These are phyloP conservation scores for Trematomus bernacchii DNA, from an alignment of 2,797 vertebrate species.

Conservation along the genomic window DNA sequence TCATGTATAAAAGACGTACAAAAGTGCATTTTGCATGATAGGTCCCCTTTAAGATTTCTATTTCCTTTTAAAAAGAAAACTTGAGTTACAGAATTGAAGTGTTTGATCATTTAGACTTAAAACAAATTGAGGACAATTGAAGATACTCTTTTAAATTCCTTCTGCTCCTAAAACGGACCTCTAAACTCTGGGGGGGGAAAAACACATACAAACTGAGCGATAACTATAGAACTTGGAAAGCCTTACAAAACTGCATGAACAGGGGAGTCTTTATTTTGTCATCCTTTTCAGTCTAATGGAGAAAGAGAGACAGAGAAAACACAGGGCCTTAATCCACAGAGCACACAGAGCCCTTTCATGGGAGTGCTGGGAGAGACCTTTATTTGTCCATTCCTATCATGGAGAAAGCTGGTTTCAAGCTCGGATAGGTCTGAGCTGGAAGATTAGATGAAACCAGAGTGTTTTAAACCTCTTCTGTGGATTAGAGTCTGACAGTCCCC, in stretches of 20 bases:
- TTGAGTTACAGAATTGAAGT: background rate
- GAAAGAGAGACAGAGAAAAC: conserved; percentile 82
- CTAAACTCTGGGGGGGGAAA: background rate
- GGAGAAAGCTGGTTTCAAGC: conserved; percentile 89
- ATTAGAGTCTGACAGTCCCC: conserved; percentile 90
- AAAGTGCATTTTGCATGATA: too few species aligned
- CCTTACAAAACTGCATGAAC: conserved; percentile 82
- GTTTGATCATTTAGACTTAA: background rate
- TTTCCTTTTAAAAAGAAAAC: background rate
- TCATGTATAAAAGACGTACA: too few species aligned
- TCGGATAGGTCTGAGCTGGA: conserved; percentile 90
- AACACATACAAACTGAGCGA: conserved; percentile 34
- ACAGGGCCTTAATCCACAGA: conserved; percentile 89
- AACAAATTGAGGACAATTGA: too few species aligned
- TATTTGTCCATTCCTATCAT: conserved; percentile 92
- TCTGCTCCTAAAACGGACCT: background rate
- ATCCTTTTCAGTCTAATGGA: conserved; percentile 88
- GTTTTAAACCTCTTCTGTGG: conserved; percentile 96
- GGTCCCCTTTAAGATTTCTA: background rate
- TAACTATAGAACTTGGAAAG: conserved; percentile 64
- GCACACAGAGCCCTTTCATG: conserved; percentile 92
- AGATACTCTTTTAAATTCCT: background rate
- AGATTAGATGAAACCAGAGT: conserved; percentile 99
- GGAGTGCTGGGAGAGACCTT: conserved; percentile 87
- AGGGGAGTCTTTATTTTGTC: conserved; percentile 75